Percentiles rank a stretch among this genome's conserved stretches.
Evolutionary conservation across 2,113 vertebrate genomes (phyloP).

Genomic region (Pimephales promelas): DNA sequence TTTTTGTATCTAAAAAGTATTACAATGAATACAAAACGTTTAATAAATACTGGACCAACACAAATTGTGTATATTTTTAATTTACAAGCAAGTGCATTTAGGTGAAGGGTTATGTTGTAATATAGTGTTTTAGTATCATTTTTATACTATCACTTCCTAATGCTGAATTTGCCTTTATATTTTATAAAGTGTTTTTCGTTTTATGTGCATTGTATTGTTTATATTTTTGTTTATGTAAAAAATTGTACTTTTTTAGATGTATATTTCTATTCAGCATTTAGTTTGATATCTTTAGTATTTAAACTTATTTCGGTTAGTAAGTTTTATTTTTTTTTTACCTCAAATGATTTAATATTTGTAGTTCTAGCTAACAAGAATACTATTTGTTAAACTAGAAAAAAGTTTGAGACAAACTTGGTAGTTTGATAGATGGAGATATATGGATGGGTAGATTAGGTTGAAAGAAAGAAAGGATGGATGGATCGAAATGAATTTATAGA

Average conservation of each 20-base stretch:
- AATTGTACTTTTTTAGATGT: not conserved
- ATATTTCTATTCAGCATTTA: not conserved
- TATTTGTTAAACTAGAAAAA: not conserved
- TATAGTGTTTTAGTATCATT: not conserved
- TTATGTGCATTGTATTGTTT: too few species aligned
- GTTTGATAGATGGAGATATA: too few species aligned
- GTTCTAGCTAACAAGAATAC: not conserved
- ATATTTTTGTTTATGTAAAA: too few species aligned
- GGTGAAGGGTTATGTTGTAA: not conserved
- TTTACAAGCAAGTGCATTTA: not conserved
- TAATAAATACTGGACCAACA: constrained; percentile 21
- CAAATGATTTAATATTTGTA: not conserved
- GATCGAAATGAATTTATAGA: too few species aligned
- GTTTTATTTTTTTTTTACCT: not conserved
- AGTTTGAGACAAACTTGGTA: too few species aligned
- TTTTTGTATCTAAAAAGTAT: not conserved
- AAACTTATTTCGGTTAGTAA: not conserved
- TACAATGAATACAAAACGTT: not conserved
- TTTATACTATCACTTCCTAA: not conserved
- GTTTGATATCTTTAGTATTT: not conserved
- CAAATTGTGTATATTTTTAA: not conserved
- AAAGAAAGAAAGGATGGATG: too few species aligned
- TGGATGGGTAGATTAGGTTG: too few species aligned
- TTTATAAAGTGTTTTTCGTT: not conserved
- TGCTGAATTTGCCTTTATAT: not conserved